phyloP scores from a whole-genome alignment of 2,888 invertebrate species.

The Alentia gelatinosa region DNA sequence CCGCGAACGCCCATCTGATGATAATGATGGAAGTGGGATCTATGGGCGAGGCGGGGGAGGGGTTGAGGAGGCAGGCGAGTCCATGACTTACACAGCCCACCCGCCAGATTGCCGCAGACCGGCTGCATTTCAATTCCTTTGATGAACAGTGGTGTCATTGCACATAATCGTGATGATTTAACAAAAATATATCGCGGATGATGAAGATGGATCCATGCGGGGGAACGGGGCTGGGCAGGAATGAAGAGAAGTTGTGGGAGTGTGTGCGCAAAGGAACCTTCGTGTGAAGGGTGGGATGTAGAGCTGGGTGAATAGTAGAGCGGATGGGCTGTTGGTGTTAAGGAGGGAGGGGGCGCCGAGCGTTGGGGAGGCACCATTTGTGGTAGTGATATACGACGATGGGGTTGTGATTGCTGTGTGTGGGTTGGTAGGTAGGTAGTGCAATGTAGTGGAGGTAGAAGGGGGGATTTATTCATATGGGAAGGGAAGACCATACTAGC shows the following conservation, averaged over 20 bases:
- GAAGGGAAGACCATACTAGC: not conserved
- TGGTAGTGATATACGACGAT: not conserved
- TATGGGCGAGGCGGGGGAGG: not conserved
- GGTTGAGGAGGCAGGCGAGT: not conserved
- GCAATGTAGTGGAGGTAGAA: not conserved
- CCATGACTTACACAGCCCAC: not conserved
- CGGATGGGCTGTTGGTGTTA: not conserved
- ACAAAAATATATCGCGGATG: not conserved
- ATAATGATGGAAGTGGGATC: conserved; percentile 32
- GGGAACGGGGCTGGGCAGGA: not conserved
- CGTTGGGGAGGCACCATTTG: not conserved
- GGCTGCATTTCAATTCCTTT: conserved; percentile 34
- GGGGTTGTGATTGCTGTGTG: not conserved
- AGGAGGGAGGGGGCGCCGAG: not conserved
- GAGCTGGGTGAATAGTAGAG: not conserved
- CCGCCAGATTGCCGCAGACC: not conserved
- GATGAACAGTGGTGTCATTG: conserved; percentile 43
- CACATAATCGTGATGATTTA: conserved; percentile 39
- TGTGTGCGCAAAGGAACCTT: not conserved
- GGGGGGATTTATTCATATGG: not conserved
- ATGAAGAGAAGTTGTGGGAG: not conserved
- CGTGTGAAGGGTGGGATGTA: not conserved
- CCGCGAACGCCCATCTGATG: not conserved
- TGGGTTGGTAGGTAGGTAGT: not conserved
- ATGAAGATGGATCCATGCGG: not conserved